Conservation (phyloP, 2,113 vertebrate genomes). For the Mormyrus iriodes region DNA sequence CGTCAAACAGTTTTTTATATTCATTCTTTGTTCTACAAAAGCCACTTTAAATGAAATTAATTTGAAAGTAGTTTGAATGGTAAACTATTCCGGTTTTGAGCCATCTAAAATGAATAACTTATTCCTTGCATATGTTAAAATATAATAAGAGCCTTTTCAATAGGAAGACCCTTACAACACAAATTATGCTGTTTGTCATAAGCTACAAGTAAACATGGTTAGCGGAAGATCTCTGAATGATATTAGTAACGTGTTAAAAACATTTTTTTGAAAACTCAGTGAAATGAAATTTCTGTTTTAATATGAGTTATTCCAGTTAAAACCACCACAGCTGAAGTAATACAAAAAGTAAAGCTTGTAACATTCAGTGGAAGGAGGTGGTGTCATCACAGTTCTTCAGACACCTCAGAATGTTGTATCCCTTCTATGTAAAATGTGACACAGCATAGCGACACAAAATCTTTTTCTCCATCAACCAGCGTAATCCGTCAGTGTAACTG, state of each 20-base stretch:
- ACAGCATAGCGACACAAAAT: neutral
- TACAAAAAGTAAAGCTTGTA: neutral
- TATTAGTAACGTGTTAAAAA: neutral
- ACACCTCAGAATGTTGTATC: neutral
- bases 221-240: neutral
- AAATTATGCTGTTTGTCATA: neutral
- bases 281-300: neutral
- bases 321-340: neutral
- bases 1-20: neutral
- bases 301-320: neutral
- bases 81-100: neutral
- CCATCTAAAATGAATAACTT: neutral
- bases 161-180: neutral
- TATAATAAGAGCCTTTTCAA: neutral
- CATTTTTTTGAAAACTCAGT: neutral
- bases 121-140: neutral
- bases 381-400: neutral
- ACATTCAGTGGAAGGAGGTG: neutral
- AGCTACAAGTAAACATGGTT: neutral
- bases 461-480: neutral
- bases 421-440: neutral
- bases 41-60: neutral
- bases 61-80: neutral
- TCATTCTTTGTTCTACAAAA: neutral
- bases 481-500: neutral